phyloP scores from a whole-genome alignment of 2,888 invertebrate species.

The Aphidoletes aphidimyza region DNA sequence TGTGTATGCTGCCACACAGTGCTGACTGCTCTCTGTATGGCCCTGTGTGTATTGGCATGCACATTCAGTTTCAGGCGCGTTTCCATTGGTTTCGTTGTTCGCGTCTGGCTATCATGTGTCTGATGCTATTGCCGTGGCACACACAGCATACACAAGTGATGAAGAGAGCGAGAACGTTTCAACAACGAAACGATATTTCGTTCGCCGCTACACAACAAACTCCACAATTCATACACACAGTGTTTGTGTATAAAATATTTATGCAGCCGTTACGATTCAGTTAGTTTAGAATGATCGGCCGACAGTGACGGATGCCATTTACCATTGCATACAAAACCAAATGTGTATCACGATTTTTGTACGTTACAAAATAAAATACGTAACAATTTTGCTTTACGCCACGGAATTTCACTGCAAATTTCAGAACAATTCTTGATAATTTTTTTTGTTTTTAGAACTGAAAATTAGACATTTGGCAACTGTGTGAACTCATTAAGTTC shows the following conservation, averaged over 20 bases:
- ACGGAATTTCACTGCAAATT: too few species aligned
- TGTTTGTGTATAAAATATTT: constrained; percentile 41
- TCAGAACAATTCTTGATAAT: too few species aligned
- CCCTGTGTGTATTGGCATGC: neutral
- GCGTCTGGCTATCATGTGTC: neutral
- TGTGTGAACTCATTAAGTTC: too few species aligned
- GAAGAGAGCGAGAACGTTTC: neutral
- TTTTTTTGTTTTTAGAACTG: too few species aligned
- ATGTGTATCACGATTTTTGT: neutral
- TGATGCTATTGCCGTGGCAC: neutral
- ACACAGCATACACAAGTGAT: neutral
- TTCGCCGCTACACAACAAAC: neutral
- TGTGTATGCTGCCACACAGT: too few species aligned
- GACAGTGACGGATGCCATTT: constrained; percentile 17
- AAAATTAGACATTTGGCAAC: too few species aligned
- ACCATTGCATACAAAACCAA: neutral
- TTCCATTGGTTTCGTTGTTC: neutral
- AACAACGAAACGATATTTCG: too few species aligned
- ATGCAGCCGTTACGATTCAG: constrained; percentile 49
- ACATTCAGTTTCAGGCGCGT: neutral
- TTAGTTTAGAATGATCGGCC: constrained; percentile 51
- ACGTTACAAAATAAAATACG: neutral
- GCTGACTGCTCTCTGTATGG: too few species aligned
- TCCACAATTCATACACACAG: neutral
- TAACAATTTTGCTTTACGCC: neutral